Evolutionary conservation across 1,140 invertebrate genomes (phyloP), one percentile per base, ranked within the genome.

Genomic region (Procambarus virginalis): DNA sequence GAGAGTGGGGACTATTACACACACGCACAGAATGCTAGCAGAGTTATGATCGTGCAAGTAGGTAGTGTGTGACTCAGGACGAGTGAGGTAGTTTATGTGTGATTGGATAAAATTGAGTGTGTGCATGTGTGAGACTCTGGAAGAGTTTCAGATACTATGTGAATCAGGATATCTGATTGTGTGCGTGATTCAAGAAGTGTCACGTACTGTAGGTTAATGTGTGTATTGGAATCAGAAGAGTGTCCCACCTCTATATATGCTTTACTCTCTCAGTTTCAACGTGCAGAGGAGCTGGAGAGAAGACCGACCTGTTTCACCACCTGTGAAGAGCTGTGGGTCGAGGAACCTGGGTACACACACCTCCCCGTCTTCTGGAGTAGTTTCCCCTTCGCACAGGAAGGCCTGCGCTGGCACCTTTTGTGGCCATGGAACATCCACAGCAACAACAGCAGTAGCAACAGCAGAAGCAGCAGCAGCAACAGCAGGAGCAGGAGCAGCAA

Each of bases 261-360:
- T 34, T 34, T 34, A 34, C 34, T 34, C 34, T 34, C 1, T 34
- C 34, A 34, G 34, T 34, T 34, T 34, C 1, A 34, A 34, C 34
- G 34, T 34, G 34, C 34, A 34, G 34, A 34, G 34, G 34, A 34
- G 34, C 3, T 55, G 2, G 4, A 55, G 51, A 9, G 8, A 55
- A 55, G 51, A 78, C 76, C 49, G 20, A 85, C 84, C 84, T 60
- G 49, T 20, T 10, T 77, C 46, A n/a, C 75, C 49, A 5, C 9
- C 48, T 4, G 84, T 77, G 49, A 85, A 77, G 73, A 89, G 80
- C 34, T 83, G 8, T 12, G 86, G 86, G 55, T 89, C 70, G n/a
- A 89, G 34, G 80, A 76, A 89, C 49, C 86, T 82, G 22, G 79
- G 68, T 1, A 76, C 70, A 5, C 81, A 81, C 60, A 45, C 68